Evolutionary conservation across 2,797 vertebrate species (phyloP).

Genomic region (Oophaga sylvatica): DNA sequence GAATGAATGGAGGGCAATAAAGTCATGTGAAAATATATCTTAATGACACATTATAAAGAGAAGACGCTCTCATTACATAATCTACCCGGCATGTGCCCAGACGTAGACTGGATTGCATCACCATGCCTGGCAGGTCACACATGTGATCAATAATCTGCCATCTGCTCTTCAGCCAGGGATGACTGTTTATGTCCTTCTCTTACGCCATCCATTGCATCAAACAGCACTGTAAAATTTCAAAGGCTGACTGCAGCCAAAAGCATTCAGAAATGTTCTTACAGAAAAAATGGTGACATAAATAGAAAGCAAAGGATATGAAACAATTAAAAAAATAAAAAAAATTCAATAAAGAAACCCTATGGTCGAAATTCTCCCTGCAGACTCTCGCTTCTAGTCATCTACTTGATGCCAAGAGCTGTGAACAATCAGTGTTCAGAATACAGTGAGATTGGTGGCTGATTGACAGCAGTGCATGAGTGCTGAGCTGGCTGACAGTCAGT

Average conservation of each 20-base stretch:
- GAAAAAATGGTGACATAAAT: not conserved
- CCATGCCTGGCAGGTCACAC: conserved; percentile 45
- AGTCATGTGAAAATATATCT: conserved; percentile 33
- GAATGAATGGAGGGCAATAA: not conserved
- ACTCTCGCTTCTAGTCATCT: no score
- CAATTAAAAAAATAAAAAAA: no score
- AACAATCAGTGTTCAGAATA: no score
- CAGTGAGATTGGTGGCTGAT: no score
- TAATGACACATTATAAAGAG: conserved; percentile 20
- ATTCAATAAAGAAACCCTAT: no score
- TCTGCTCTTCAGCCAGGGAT: conserved; percentile 43
- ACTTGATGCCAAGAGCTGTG: no score
- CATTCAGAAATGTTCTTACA: conserved; percentile 22
- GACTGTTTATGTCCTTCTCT: conserved; percentile 49
- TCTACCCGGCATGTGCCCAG: conserved; percentile 32
- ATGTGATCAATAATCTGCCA: conserved; percentile 52
- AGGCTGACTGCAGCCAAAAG: not conserved
- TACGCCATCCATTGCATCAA: conserved; percentile 47
- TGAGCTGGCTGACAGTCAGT: no score
- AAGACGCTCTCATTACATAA: conserved; percentile 27
- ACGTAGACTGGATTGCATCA: conserved; percentile 42
- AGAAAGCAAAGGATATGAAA: not conserved
- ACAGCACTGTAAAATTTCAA: conserved; percentile 47
- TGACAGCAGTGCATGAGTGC: no score
- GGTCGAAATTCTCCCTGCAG: no score